Evolutionary conservation across 1,140 invertebrate species (phyloP), one percentile per base, ranked within the genome.

Genomic region (Zophobas atratus): DNA sequence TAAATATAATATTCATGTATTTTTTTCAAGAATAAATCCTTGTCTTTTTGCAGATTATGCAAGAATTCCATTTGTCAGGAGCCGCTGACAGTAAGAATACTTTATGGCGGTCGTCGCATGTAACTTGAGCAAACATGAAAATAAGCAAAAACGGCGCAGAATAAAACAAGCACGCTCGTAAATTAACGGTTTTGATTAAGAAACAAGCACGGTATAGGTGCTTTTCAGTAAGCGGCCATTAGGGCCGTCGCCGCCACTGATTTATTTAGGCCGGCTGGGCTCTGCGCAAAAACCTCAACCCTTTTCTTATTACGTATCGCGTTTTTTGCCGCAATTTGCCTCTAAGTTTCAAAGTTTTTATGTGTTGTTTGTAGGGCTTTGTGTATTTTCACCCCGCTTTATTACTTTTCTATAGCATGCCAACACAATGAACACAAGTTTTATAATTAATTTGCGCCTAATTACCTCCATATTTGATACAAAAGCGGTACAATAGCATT

Each of bases 51-150:
- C 60, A 67, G 60, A 67, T 67, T 67, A 67, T 67, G 57, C 57
- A 79, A 60, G 67, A 77, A 78, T 75, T 70, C 53, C 77, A 78
- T 78, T 78, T 75, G 78, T 75, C 70, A 78, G 60, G 48, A 38
- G 39, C 38, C 73, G 77, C 67, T 79, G 73, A 76, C 77, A 75
- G 73, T 79, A 76, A 76, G 77, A 60, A 76, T 75, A 76, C 49
- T 75, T 76, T 75, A 79, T 75, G 77, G 77, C 57, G 55, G 57
- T 34, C 41, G 73, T 70, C 20, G 72, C 77, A 75, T 78, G 77
- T 78, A 49, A 78, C 77, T 49, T 70, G 73, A 53, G 63, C 56
- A 75, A 75, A 76, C 73, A 76, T 43, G 43, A 70, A 70, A 76
- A 71, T 76, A 53, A 76, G 73, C 72, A 78, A 76, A 78, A 76